Evolutionary conservation across 2,113 vertebrate species (phyloP), one percentile per base, ranked within the genome.

Genomic region (Nipponia nippon): DNA sequence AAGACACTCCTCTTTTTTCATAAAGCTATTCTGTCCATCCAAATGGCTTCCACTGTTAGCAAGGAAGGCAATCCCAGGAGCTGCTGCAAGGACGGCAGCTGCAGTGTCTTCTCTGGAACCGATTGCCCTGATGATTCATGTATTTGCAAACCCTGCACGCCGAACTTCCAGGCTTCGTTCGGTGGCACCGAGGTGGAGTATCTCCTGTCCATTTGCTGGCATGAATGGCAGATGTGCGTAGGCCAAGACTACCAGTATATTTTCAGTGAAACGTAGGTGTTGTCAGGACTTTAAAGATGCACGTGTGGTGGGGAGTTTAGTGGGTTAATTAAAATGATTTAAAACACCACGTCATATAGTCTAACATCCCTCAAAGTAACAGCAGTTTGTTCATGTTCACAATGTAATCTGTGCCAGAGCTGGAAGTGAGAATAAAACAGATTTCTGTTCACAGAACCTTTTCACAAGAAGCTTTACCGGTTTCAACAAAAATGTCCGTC

Each of bases 101-200:
- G 58, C 38, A 34, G 17, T 2, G 4, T 19, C 58, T 81, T 47
- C 49, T 40, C 49, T 26, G 19, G 73, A 87, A 55, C 4, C 3
- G 7, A 22, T 1, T 1, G 3, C 8, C 18, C 4, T 7, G 55
- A 36, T 32, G 44, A 36, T 36, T 49, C 50, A 63, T 1, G 10
- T 14, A 34, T 23, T 73, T 75, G 34, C 58, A 82, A 92, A 75
- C 13, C 16, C 29, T 29, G 19, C 42, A 76, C 13, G 20, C 36
- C 18, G 27, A 75, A 66, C 20, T 26, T 59, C 12, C 53, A 66
- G 8, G 32, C n/a, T 56, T 36, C 46, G 56, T 13, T 69, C 32
- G 53, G 29, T 11, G 47, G 49, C 27, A 67, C 10, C 5, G 16
- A 44, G 22, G 18, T 5, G 8, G 30, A 80, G 5, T 25, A 8